A percentile compares a stretch with the other conserved stretches of the same genome.
Conservation (phyloP, 1,140 invertebrate genomes). For the Eubasilissa regina region DNA sequence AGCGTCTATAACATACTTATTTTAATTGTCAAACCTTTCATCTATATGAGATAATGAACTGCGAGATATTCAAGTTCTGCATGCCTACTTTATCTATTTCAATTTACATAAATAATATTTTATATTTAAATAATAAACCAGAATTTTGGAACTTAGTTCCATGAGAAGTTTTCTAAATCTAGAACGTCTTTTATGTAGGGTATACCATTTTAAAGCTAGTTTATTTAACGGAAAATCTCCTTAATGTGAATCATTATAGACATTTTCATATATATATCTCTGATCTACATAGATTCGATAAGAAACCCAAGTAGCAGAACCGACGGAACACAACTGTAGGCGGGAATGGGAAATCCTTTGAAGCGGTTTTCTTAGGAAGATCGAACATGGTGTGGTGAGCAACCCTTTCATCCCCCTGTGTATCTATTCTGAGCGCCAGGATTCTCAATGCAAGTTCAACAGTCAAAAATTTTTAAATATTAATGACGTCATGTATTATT, state of each 20-base stretch:
- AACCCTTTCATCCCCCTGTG: conserved; percentile 38
- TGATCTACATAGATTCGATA: conserved; percentile 28
- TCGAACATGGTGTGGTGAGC: conserved; percentile 38
- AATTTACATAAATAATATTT: too few relatives aligned
- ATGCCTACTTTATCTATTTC: too few relatives aligned
- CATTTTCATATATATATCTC: conserved; percentile 19
- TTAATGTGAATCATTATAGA: conserved; percentile 36
- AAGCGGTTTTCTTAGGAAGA: conserved; percentile 51
- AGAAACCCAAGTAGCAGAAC: conserved; percentile 37
- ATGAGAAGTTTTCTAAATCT: too few relatives aligned
- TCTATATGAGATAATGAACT: too few relatives aligned
- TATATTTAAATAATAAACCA: too few relatives aligned
- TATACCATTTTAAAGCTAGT: background rate
- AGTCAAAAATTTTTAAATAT: background rate
- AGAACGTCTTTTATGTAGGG: conserved; percentile 3
- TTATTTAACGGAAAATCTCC: conserved; percentile 17
- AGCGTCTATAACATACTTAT: too few relatives aligned
- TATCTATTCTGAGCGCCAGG: background rate
- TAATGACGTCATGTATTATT: too few relatives aligned
- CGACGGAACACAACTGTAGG: conserved; percentile 28
- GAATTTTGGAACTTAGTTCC: too few relatives aligned
- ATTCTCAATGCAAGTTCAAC: background rate
- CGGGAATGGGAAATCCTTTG: conserved; percentile 48
- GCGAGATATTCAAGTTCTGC: too few relatives aligned
- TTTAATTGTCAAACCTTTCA: too few relatives aligned